Percentiles rank a stretch among this genome's conserved stretches.
These are phyloP conservation scores for Pectinophora gossypiella DNA, from an alignment of 1,140 invertebrate species.

Conservation along the genomic window DNA sequence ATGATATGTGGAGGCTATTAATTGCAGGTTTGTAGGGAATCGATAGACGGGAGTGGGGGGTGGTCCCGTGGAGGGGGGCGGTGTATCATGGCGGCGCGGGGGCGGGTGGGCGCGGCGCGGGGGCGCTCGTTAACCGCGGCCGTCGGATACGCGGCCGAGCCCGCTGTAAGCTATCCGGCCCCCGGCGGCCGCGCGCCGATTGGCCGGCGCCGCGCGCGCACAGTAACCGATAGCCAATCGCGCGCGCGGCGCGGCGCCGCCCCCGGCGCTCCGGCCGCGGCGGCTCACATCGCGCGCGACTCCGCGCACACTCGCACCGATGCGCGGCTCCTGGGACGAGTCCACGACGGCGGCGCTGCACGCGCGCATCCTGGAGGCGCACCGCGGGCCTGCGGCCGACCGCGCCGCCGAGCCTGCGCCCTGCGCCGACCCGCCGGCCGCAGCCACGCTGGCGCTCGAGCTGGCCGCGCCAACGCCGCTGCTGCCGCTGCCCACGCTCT, in stretches of 20 bases:
- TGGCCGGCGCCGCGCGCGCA: conserved; percentile 39
- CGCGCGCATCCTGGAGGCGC: conserved; percentile 66
- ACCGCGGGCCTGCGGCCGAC: conserved; percentile 57
- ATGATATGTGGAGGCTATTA: conserved; percentile 68
- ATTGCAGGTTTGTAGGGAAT: conserved; percentile 69
- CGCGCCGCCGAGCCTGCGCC: conserved; percentile 58
- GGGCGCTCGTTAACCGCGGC: conserved; percentile 58
- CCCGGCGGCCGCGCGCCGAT: conserved; percentile 50
- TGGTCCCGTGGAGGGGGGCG: conserved; percentile 20
- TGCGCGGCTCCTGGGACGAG: conserved; percentile 69
- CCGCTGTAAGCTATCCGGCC: conserved; percentile 61
- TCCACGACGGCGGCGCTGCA: conserved; percentile 65
- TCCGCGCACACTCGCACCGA: conserved; percentile 64
- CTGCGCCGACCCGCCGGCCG: conserved; percentile 44
- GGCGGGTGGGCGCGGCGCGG: conserved; percentile 45
- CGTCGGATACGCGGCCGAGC: conserved; percentile 57
- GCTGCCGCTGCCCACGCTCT: conserved; percentile 91
- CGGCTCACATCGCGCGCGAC: conserved; percentile 54
- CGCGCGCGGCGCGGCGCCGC: conserved; percentile 28
- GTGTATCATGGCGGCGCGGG: conserved; percentile 65
- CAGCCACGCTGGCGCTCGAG: conserved; percentile 35
- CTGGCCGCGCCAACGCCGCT: conserved; percentile 83
- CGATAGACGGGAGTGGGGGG: conserved; percentile 41
- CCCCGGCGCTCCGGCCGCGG: conserved; percentile 20
- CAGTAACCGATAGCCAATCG: conserved; percentile 46